A percentile compares a stretch with the other conserved stretches of the same genome.
Evolutionary conservation across 2,888 invertebrate species (phyloP).

Genomic region (Cheilosia vernalis): DNA sequence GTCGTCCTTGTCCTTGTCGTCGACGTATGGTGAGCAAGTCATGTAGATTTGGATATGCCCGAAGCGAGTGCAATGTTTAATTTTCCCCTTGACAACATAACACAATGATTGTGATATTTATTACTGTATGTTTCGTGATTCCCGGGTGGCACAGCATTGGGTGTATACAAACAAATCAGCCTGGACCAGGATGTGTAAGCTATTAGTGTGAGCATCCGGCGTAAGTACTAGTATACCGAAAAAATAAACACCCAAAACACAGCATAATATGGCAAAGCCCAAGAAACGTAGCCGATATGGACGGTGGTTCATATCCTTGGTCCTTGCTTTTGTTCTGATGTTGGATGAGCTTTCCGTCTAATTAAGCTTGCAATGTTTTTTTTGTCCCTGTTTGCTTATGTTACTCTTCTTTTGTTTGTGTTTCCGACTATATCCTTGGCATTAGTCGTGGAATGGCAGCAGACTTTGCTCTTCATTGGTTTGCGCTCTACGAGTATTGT

Average conservation of each 20-base stretch:
- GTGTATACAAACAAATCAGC: slow-evolving; percentile 19
- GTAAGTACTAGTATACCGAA: background rate
- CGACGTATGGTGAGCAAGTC: background rate
- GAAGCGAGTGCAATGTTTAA: slow-evolving; percentile 23
- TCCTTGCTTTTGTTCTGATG: slow-evolving; percentile 31
- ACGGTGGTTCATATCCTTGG: slow-evolving; percentile 38
- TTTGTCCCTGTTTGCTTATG: slow-evolving; percentile 2
- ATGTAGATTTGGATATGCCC: background rate
- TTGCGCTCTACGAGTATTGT: slow-evolving; percentile 1
- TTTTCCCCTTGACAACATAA: slow-evolving; percentile 31
- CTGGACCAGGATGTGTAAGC: slow-evolving; percentile 4
- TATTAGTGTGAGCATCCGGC: slow-evolving; percentile 25
- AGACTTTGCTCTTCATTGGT: background rate
- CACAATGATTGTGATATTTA: slow-evolving; percentile 44
- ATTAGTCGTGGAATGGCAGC: slow-evolving; percentile 21
- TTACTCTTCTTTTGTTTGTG: slow-evolving; percentile 2
- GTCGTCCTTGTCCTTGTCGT: background rate
- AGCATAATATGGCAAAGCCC: background rate
- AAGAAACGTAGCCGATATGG: slow-evolving; percentile 7
- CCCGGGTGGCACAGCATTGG: background rate
- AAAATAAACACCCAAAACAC: background rate
- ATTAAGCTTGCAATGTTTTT: slow-evolving; percentile 34
- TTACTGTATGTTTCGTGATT: slow-evolving; percentile 38
- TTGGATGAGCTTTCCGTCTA: slow-evolving; percentile 53
- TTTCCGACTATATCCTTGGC: slow-evolving; percentile 27